Conservation (phyloP, 2,113 vertebrate species). For the Dasyprocta punctata region DNA sequence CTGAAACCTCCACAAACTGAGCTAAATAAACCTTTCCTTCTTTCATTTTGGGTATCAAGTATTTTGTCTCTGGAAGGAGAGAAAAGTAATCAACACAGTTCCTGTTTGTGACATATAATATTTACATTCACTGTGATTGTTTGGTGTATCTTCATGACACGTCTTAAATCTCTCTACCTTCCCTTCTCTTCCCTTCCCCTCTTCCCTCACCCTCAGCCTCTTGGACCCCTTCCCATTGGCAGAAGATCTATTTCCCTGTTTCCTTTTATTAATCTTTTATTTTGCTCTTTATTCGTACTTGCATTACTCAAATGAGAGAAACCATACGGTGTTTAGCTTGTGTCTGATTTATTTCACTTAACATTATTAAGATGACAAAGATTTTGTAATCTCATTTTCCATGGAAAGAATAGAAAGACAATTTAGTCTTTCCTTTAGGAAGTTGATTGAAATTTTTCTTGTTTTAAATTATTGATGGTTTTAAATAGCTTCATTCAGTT, state of each 20-base stretch:
- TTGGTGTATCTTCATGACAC: neutral
- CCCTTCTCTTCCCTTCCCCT: neutral
- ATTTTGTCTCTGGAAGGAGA: too few relatives aligned
- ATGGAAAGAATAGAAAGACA: neutral
- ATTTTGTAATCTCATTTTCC: slow-evolving; percentile 18
- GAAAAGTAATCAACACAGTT: too few relatives aligned
- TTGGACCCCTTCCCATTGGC: neutral
- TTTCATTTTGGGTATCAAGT: too few relatives aligned
- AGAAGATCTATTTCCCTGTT: neutral
- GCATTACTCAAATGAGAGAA: neutral
- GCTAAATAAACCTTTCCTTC: too few relatives aligned
- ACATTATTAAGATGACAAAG: slow-evolving; percentile 11
- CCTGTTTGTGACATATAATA: too few relatives aligned
- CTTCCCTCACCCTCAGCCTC: too few relatives aligned
- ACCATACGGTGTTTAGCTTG: neutral
- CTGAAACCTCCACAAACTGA: too few relatives aligned
- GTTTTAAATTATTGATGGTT: neutral
- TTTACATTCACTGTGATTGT: neutral
- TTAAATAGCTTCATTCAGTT: slow-evolving; percentile 17
- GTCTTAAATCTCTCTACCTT: neutral
- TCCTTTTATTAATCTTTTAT: neutral
- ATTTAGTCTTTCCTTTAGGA: slow-evolving; percentile 48
- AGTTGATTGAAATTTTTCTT: slow-evolving; percentile 10
- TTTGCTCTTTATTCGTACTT: neutral
- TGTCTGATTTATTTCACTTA: neutral